A percentile compares a stretch with the other conserved stretches of the same genome.
Conservation (phyloP, 2,797 vertebrate species). For the Mionectes olivaceus region DNA sequence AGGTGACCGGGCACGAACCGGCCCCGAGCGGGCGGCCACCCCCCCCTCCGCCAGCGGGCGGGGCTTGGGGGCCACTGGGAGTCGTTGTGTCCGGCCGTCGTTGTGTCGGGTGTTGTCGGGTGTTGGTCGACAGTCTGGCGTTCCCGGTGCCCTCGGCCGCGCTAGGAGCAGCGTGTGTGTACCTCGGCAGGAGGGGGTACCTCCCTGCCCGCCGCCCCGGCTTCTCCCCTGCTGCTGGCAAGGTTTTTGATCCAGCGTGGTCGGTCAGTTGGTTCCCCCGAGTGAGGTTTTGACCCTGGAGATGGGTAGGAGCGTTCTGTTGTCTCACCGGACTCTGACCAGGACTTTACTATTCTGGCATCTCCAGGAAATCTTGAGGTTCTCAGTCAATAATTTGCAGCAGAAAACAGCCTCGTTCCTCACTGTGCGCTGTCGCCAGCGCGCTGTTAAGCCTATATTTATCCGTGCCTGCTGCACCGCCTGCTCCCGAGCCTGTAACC, state of each 20-base stretch:
- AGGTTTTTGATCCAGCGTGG: fast-evolving
- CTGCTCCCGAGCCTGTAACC: neutral
- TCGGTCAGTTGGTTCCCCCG: neutral
- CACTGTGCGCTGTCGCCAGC: neutral
- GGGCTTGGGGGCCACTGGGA: no score
- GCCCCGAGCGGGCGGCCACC: neutral
- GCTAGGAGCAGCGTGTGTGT: no score
- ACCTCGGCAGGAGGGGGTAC: no score
- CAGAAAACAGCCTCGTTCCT: neutral
- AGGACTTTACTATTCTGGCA: fast-evolving
- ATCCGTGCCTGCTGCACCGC: neutral
- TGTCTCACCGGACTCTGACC: fast-evolving
- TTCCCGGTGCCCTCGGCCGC: no score
- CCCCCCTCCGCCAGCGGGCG: no score
- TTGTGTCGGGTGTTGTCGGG: no score
- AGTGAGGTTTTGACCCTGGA: neutral
- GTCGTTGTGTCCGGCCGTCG: no score
- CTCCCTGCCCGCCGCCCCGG: no score
- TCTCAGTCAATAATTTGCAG: neutral
- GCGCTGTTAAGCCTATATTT: neutral
- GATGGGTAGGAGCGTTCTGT: fast-evolving
- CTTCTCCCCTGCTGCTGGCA: fast-evolving
- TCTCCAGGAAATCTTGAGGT: fast-evolving
- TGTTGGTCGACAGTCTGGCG: no score
- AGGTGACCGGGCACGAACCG: neutral